A percentile compares a stretch with the other conserved stretches of the same genome.
phyloP scores from a whole-genome alignment of 2,888 invertebrate genomes.

The Drosophila tripunctata region DNA sequence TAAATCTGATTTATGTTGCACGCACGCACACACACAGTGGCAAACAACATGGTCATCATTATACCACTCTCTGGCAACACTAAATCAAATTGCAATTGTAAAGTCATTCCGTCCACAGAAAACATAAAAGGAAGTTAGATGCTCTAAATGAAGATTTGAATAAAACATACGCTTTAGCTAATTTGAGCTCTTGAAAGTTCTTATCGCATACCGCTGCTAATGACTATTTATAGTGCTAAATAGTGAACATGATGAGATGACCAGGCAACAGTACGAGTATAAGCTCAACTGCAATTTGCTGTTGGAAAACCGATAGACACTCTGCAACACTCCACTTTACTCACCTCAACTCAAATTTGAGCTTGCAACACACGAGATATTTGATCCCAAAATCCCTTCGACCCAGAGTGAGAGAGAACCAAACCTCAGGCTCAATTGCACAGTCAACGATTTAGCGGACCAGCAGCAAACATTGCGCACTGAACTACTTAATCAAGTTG shows the following conservation, averaged over 20 bases:
- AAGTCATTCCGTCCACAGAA: too few species aligned
- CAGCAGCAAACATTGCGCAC: slow-evolving; percentile 9
- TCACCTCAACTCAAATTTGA: background rate
- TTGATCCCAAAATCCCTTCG: slow-evolving; percentile 12
- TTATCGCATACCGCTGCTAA: background rate
- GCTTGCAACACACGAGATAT: background rate
- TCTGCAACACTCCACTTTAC: background rate
- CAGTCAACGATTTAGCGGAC: slow-evolving; percentile 18
- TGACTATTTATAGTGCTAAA: background rate
- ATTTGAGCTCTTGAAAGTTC: too few species aligned
- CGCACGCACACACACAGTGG: too few species aligned
- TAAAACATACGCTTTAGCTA: slow-evolving; percentile 55
- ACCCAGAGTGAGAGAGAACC: too few species aligned
- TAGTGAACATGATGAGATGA: slow-evolving; percentile 16
- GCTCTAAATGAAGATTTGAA: slow-evolving; percentile 58
- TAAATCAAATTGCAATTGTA: slow-evolving; percentile 62
- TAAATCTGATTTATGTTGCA: slow-evolving; percentile 70
- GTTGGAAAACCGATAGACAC: slow-evolving; percentile 13
- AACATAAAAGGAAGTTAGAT: slow-evolving; percentile 59
- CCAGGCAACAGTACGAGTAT: slow-evolving; percentile 40
- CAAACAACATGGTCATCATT: background rate
- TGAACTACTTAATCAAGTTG: background rate
- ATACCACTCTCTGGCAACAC: slow-evolving; percentile 6
- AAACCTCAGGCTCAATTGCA: slow-evolving; percentile 14
- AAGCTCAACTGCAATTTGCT: slow-evolving; percentile 4